Conservation (phyloP, 2,888 invertebrate species). For the Lacanobia oleracea region DNA sequence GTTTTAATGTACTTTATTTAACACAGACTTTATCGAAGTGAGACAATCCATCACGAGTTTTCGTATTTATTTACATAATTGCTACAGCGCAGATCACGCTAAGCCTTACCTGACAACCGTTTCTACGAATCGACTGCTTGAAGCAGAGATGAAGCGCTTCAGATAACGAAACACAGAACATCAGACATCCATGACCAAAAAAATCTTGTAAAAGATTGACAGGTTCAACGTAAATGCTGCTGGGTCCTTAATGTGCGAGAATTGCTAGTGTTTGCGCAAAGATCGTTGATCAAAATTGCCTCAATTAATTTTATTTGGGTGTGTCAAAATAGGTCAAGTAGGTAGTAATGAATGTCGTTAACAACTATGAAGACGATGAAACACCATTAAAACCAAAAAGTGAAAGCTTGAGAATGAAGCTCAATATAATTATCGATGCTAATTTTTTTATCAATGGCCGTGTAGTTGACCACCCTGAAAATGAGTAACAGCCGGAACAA, state of each 20-base stretch:
- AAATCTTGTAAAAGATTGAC: constrained; percentile 57
- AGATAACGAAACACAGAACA: constrained; percentile 66
- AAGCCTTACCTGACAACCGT: constrained; percentile 67
- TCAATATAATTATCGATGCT: constrained; percentile 68
- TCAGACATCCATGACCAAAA: constrained; percentile 56
- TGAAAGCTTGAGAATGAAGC: constrained; percentile 77
- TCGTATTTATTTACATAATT: constrained; percentile 72
- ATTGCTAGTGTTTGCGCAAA: constrained; percentile 81
- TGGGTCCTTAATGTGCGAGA: constrained; percentile 84
- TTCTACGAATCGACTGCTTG: constrained; percentile 67
- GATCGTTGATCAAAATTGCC: constrained; percentile 81
- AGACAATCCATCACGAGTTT: constrained; percentile 65
- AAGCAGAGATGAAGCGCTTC: constrained; percentile 66
- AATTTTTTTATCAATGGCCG: constrained; percentile 61
- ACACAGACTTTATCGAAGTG: constrained; percentile 38
- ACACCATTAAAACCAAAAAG: constrained; percentile 73
- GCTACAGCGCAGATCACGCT: constrained; percentile 69
- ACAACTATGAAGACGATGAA: constrained; percentile 60
- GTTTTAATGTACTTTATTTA: constrained; percentile 27
- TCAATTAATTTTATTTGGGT: constrained; percentile 75
- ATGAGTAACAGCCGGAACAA: constrained; percentile 15
- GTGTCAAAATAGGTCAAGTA: constrained; percentile 69
- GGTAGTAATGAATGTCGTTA: constrained; percentile 56
- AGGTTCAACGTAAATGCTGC: constrained; percentile 72
- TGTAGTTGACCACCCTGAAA: constrained; percentile 30